Evolutionary conservation across 2,113 vertebrate species (phyloP), one percentile per base, ranked within the genome.

Genomic region (Serranochromis macrocephalus): DNA sequence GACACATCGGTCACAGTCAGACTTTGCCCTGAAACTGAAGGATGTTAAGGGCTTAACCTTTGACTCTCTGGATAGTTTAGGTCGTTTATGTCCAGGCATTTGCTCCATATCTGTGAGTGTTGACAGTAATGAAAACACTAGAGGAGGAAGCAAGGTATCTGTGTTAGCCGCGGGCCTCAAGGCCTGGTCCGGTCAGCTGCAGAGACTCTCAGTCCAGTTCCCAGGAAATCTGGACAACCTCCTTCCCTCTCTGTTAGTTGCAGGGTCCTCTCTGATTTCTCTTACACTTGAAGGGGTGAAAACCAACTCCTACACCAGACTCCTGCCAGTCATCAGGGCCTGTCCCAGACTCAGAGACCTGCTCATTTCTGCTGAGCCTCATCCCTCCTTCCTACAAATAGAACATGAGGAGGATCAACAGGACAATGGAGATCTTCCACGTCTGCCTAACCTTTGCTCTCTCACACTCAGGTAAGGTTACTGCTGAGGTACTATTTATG

Each of bases 211-310:
- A 1, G 42, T 97, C 24, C 88, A 91, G 5, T 93, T 93, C 88
- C 71, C 88, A 7, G 94, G 94, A 61, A 81, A 66, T 29, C 42
- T 96, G 78, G 87, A 11, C 11, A 90, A 94, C 21, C 88, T 96
- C 26, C 84, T 94, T 21, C 92, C 91, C 19, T 83, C 94, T 5
- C 68, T 96, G 26, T 83, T 81, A 53, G 89, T 88, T 7, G 79
- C 86, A 80, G 95, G 95, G 21, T 92, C 92, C 7, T 85, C 88
- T n/a, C 89, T 97, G 73, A 29, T 88, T 17, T 95, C 94, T 4
- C 94, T 97, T 85, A 92, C 89, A 16, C 54, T 97, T 81, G 96
- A 96, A 54, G 96, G 95, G 4, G 90, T 96, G n/a, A 94, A 57
- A 91, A 95, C 94, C 13, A 93, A 82, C 36, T 85, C 94, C 11